Conservation (phyloP, 1,140 invertebrate genomes). For the Euwallacea fornicatus region DNA sequence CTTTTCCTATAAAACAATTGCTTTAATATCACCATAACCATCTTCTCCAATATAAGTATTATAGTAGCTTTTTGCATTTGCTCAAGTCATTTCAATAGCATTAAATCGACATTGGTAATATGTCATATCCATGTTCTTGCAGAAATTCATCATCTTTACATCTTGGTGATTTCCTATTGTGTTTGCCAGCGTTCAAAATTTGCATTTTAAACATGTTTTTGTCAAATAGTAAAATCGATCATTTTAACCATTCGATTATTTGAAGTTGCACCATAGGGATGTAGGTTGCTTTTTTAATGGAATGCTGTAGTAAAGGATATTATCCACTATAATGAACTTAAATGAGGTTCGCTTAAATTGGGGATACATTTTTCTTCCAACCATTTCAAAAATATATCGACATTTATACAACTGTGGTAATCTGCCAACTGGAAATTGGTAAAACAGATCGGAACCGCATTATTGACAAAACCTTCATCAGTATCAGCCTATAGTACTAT, state of each 20-base stretch:
- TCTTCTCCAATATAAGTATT: too few relatives aligned
- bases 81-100: too few relatives aligned
- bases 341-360: too few relatives aligned
- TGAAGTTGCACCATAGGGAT: neutral
- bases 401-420: slow-evolving; percentile 44
- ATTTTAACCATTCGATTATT: slow-evolving; percentile 6
- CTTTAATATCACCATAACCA: too few relatives aligned
- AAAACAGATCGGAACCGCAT: slow-evolving; percentile 40
- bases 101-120: too few relatives aligned
- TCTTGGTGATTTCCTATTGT: neutral
- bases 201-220: slow-evolving; percentile 17
- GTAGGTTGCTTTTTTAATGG: slow-evolving; percentile 5
- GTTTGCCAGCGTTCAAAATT: neutral
- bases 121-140: too few relatives aligned
- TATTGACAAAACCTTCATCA: slow-evolving; percentile 43
- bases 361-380: slow-evolving; percentile 38
- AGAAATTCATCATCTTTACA: too few relatives aligned
- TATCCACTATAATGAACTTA: slow-evolving; percentile 31
- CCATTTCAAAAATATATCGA: slow-evolving; percentile 43
- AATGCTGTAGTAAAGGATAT: slow-evolving; percentile 27
- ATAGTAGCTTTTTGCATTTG: too few relatives aligned
- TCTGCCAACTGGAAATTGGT: slow-evolving; percentile 39
- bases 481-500: slow-evolving; percentile 43
- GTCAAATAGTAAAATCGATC: neutral
- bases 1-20: too few relatives aligned